Evolutionary conservation across 2,888 invertebrate species (phyloP).

Genomic region (Drosophila prolongata): DNA sequence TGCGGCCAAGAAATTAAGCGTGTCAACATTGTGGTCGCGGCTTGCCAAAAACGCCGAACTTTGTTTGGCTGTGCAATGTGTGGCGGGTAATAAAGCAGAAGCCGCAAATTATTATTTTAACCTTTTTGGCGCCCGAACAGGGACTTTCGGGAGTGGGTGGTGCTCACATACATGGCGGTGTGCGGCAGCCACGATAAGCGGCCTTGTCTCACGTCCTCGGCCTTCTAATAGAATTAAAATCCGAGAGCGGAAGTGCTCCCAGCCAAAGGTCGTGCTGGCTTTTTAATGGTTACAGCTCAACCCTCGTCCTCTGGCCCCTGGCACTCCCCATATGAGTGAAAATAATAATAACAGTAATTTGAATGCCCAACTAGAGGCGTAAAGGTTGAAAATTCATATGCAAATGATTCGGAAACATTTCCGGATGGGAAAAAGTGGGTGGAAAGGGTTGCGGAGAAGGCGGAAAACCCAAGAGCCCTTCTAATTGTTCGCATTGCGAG

Average conservation of each 20-base stretch:
- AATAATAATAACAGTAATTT: slow-evolving; percentile 79
- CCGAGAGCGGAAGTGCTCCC: slow-evolving; percentile 67
- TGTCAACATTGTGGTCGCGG: slow-evolving; percentile 68
- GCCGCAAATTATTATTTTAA: slow-evolving; percentile 78
- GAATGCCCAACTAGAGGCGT: slow-evolving; percentile 70
- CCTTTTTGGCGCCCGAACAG: slow-evolving; percentile 58
- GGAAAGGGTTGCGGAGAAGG: neutral
- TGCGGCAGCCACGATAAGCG: slow-evolving; percentile 66
- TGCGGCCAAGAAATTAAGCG: slow-evolving; percentile 78
- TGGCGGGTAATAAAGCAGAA: slow-evolving; percentile 70
- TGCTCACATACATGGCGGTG: slow-evolving; percentile 38
- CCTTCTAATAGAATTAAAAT: slow-evolving; percentile 75
- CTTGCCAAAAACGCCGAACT: slow-evolving; percentile 74
- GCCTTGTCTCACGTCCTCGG: slow-evolving; percentile 45
- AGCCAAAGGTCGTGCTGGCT: slow-evolving; percentile 64
- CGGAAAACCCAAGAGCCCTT: slow-evolving; percentile 44
- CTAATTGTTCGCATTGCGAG: slow-evolving; percentile 36
- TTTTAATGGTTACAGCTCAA: slow-evolving; percentile 63
- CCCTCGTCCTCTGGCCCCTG: slow-evolving; percentile 16
- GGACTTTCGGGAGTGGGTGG: slow-evolving; percentile 4
- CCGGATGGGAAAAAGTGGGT: neutral
- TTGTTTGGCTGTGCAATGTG: slow-evolving; percentile 51
- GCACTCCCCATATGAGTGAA: slow-evolving; percentile 69
- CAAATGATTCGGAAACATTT: slow-evolving; percentile 71
- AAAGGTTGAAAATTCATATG: slow-evolving; percentile 74